Conservation (phyloP, 2,797 vertebrate genomes). For the Sparidentex hasta region DNA sequence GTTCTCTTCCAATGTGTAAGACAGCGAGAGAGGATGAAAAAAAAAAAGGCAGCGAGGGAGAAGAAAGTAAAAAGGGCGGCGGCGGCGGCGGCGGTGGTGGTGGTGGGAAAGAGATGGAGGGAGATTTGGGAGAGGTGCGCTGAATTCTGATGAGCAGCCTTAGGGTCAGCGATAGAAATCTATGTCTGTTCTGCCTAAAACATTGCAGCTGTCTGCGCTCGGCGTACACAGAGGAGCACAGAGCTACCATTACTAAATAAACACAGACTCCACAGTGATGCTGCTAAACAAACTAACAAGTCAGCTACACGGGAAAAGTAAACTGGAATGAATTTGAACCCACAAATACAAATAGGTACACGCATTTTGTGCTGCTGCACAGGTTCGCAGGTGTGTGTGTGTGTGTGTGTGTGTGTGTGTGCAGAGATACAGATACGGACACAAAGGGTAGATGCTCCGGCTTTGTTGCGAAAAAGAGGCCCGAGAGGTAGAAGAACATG, state of each 20-base stretch:
- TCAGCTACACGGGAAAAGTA: constrained; percentile 9
- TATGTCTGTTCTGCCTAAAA: constrained; percentile 78
- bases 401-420: background rate
- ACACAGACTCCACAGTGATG: constrained; percentile 65
- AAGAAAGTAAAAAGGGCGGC: constrained; percentile 10
- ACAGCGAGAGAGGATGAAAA: constrained; percentile 8
- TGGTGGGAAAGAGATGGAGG: constrained; percentile 24
- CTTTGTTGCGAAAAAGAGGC: background rate
- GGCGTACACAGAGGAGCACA: constrained; percentile 68
- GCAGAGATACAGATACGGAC: background rate
- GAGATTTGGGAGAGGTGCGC: constrained; percentile 62
- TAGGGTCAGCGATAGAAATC: constrained; percentile 77
- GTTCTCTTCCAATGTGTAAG: constrained; percentile 55
- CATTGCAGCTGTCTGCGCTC: constrained; percentile 72
- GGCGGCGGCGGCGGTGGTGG: background rate
- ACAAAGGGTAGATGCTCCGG: background rate
- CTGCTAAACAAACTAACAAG: constrained; percentile 51
- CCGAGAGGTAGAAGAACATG: background rate
- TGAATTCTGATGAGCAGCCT: constrained; percentile 80
- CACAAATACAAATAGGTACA: constrained; percentile 9
- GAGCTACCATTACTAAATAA: constrained; percentile 58
- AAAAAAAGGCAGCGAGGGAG: constrained; percentile 24
- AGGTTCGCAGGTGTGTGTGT: background rate
- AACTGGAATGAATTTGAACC: constrained; percentile 25
- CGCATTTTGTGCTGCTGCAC: constrained; percentile 1